A percentile compares a stretch with the other conserved stretches of the same genome.
Evolutionary conservation across 2,797 vertebrate species (phyloP).

Genomic region (Chrysocyon brachyurus): DNA sequence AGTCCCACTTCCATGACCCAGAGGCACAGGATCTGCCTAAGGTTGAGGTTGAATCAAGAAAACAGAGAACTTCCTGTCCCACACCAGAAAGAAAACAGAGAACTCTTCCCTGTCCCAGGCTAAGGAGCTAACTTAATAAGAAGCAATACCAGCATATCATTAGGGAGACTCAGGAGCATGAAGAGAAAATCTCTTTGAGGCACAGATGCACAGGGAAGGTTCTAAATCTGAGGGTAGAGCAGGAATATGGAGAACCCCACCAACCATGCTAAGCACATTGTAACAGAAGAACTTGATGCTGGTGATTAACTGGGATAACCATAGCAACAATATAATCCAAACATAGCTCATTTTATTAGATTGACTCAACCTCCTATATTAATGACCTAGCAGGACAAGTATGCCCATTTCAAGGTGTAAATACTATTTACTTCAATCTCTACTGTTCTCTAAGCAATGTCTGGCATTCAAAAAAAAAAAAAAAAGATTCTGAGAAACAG

Average conservation of each 20-base stretch:
- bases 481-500: neutral
- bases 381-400: neutral
- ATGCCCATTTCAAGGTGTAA: neutral
- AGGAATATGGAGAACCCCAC: neutral
- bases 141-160: neutral
- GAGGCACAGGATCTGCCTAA: neutral
- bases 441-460: neutral
- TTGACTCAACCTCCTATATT: neutral
- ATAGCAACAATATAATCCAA: slow-evolving; percentile 35
- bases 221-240: neutral
- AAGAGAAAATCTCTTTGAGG: neutral
- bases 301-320: neutral
- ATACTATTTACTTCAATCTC: neutral
- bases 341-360: neutral
- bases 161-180: neutral
- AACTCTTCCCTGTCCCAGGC: neutral
- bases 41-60: neutral
- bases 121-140: neutral
- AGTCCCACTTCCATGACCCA: neutral
- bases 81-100: neutral
- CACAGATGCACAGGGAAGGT: neutral
- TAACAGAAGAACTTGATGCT: neutral
- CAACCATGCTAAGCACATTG: neutral
- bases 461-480: neutral
- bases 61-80: neutral